A percentile compares a stretch with the other conserved stretches of the same genome.
Evolutionary conservation across 2,797 vertebrate species (phyloP).

Genomic region (Rhadinocentrus ornatus): DNA sequence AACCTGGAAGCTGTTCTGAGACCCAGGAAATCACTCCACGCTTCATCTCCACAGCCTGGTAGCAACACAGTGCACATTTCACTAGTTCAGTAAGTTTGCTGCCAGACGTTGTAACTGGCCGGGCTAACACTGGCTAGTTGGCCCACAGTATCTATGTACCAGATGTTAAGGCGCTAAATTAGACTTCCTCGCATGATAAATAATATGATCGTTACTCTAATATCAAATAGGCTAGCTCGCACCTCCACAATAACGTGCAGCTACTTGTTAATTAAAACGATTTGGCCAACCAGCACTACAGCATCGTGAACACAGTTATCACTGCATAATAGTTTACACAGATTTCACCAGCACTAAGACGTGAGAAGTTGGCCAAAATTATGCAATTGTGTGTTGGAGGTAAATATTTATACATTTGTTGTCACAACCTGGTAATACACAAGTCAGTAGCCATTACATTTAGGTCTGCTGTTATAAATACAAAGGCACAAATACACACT

Average conservation of each 20-base stretch:
- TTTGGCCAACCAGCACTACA: slow-evolving; percentile 21
- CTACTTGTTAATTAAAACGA: slow-evolving; percentile 37
- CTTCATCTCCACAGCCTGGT: slow-evolving; percentile 57
- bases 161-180: slow-evolving; percentile 15
- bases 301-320: slow-evolving; percentile 5
- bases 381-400: neutral
- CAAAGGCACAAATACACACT: neutral
- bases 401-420: slow-evolving; percentile 4
- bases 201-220: slow-evolving; percentile 19
- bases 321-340: neutral
- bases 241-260: slow-evolving; percentile 34
- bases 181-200: neutral
- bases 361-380: slow-evolving; percentile 5
- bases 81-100: slow-evolving; percentile 78
- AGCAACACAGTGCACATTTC: slow-evolving; percentile 67
- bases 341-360: slow-evolving; percentile 7
- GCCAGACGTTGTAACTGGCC: slow-evolving; percentile 61
- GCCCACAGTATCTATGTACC: slow-evolving; percentile 43
- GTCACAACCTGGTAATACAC: slow-evolving; percentile 3
- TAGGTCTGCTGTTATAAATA: neutral
- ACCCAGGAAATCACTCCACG: slow-evolving; percentile 59
- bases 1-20: slow-evolving; percentile 35
- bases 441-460: neutral
- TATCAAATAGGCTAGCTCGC: slow-evolving; percentile 47
- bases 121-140: slow-evolving; percentile 72